Evolutionary conservation across 1,140 invertebrate genomes (phyloP), one percentile per base, ranked within the genome.

Genomic region (Solenopsis fugax): DNA sequence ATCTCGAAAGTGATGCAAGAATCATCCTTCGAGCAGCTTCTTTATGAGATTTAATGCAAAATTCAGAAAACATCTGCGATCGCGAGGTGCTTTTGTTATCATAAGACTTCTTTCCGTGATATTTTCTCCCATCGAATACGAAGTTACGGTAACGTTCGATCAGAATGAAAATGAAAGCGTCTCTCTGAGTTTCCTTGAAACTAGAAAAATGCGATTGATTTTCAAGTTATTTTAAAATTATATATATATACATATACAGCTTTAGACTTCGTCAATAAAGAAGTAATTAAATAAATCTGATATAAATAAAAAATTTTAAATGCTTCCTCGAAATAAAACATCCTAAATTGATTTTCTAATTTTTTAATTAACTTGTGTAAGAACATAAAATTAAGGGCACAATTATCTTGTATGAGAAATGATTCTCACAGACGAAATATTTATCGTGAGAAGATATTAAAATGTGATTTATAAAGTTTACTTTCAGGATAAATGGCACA

Each of bases 401-500:
- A 52, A 34, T 52, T 50, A 34, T 37, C 24, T 64, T 48, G 18
- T 58, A 6, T 16, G 24, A 29, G 2, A 34, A 67, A 54, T 48
- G 1, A 10, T 64, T 0, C 24, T 21, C 24, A 29, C 29, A 60
- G 29, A 50, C 4, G 6, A 48, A 48, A 64, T 48, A 10, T 45
- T 10, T 60, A 3, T 67, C n/a, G 16, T 29, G 34, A 67, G 7
- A 45, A 54, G 2, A 81, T 45, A 54, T 60, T 9, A 45, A 72
- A 82, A 45, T 16, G 5, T n/a, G 12, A 60, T 6, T 73, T 48
- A 24, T 73, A 34, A 81, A 69, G 12, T 7, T 7, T 54, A 75
- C 69, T 84, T 75, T 84, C 54, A 50, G n/a, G 80, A 84, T 73
- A 84, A 73, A 73, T 84, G 37, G 56, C 69, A 13, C 24, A 62